Evolutionary conservation across 2,113 vertebrate genomes (phyloP).

Genomic region (Sphaerodactylus townsendi): DNA sequence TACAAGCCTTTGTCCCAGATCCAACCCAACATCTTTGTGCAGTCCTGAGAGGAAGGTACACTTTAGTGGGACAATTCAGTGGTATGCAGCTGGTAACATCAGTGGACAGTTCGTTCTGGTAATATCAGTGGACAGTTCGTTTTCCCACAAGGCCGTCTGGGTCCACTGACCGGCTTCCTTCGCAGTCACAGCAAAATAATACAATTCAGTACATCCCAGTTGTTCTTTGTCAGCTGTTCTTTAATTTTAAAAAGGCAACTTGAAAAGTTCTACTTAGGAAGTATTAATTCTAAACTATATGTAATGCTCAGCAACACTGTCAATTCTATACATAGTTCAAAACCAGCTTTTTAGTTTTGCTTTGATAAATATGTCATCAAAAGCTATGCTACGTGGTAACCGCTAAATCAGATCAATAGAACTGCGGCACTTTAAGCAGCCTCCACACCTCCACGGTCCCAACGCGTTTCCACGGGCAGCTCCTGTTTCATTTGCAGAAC

Average conservation of each 20-base stretch:
- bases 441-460: neutral
- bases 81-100: too few relatives aligned
- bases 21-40: too few relatives aligned
- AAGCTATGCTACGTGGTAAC: neutral
- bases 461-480: neutral
- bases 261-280: neutral
- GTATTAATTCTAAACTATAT: constrained; percentile 12
- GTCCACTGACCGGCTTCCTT: too few relatives aligned
- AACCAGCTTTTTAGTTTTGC: neutral
- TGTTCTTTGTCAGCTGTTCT: neutral
- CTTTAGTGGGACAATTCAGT: too few relatives aligned
- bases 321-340: neutral
- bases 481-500: constrained; percentile 7
- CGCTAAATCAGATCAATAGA: neutral
- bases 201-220: neutral
- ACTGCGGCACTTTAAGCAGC: rapidly evolving
- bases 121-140: too few relatives aligned
- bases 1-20: too few relatives aligned
- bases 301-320: neutral
- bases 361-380: neutral
- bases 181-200: too few relatives aligned
- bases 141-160: too few relatives aligned
- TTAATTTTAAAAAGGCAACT: neutral
- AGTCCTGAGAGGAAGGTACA: too few relatives aligned
- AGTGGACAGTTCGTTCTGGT: too few relatives aligned